Conservation (phyloP, 2,797 vertebrate species). For the Sebastes trivittatus region DNA sequence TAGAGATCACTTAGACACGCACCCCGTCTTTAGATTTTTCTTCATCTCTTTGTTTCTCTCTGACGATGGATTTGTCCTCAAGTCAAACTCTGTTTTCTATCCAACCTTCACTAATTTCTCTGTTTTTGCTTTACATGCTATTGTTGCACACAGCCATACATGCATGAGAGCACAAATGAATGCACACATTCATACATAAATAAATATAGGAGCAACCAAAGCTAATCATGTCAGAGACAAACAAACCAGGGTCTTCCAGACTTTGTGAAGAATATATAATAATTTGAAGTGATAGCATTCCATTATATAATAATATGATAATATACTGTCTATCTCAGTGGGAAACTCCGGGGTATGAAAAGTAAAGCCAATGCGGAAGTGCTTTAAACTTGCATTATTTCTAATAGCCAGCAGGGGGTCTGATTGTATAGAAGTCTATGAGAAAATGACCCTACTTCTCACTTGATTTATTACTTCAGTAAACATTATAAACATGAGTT, state of each 20-base stretch:
- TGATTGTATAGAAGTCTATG: too few relatives aligned
- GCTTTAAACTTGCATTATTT: too few relatives aligned
- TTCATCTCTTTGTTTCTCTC: not conserved
- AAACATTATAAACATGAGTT: too few relatives aligned
- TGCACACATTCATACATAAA: not conserved
- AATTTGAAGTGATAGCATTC: not conserved
- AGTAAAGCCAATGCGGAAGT: too few relatives aligned
- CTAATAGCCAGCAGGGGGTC: too few relatives aligned
- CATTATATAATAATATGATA: not conserved
- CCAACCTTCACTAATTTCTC: not conserved
- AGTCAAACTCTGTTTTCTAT: not conserved
- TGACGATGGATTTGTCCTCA: not conserved
- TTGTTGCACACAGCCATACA: not conserved
- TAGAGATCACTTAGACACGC: not conserved
- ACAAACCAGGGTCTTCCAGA: not conserved
- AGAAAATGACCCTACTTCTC: too few relatives aligned
- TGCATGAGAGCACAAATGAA: not conserved
- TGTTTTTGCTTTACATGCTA: not conserved
- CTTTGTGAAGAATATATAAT: not conserved
- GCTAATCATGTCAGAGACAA: constrained; percentile 3
- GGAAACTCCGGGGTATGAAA: too few relatives aligned
- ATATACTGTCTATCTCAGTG: not conserved
- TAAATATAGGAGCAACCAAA: not conserved
- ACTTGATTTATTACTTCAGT: too few relatives aligned
- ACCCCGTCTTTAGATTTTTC: not conserved